Evolutionary conservation across 1,140 invertebrate species (phyloP), one percentile per base, ranked within the genome.

Genomic region (Dendrolimus kikuchii): DNA sequence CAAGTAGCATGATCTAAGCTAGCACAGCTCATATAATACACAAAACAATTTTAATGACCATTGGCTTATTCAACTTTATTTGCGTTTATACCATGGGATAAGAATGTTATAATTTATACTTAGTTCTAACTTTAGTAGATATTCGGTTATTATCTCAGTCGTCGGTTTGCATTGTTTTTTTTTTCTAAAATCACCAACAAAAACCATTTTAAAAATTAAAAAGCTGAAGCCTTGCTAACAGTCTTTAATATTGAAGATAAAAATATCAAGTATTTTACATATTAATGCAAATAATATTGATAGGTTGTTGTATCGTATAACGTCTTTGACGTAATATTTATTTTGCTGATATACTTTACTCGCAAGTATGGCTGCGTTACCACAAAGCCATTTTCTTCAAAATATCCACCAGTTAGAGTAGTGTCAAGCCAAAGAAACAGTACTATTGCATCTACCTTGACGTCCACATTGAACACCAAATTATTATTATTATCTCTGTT

Each of bases 351-450:
- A 40, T 67, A 84, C 10, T 54, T 53, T 0, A 71, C 49, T 6
- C 47, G 51, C 0, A 62, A 59, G 38, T 64, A 40, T 4, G 65
- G 53, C n/a, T 75, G 60, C 0, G 81, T 78, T 2, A 84, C 41
- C 2, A 84, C 69, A 2, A 86, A 50, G 4, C 79, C 83, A 44
- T 86, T 84, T 9, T 83, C 71, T 5, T 65, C 54, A 36, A 83
- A 86, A n/a, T 62, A 50, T 4, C 82, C 77, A 4, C 70, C 58
- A 3, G 65, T 40, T 6, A 46, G 9, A 5, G 58, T 51, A 0
- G 77, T 63, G 47, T 83, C 80, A 3, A 85, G 60, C 81, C 81
- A 85, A 0, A 85, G 59, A 49, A 80, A 85, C 5, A 78, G 47
- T 5, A 85, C 69, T 4, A 80, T 56, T 5, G 66, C 69, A 23